phyloP scores from a whole-genome alignment of 1,140 invertebrate species.

The Bombus consobrinus region DNA sequence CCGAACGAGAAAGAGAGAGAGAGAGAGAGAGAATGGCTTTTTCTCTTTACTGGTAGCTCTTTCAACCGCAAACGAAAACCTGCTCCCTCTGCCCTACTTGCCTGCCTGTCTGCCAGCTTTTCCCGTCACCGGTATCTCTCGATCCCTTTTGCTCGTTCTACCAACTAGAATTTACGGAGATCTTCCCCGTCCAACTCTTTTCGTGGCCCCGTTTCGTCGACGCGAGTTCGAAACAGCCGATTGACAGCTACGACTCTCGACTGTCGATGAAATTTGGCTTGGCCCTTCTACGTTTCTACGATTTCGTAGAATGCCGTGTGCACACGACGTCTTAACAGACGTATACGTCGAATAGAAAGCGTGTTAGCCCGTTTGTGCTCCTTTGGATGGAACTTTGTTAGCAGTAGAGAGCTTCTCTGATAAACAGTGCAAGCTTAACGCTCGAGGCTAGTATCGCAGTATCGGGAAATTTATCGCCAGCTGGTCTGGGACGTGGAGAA shows the following conservation, averaged over 20 bases:
- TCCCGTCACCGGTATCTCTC: not conserved
- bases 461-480: slow-evolving; percentile 22
- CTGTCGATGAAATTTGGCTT: not conserved
- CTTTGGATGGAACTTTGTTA: not conserved
- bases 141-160: not conserved
- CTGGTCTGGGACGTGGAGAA: not conserved
- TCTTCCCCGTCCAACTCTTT: not conserved
- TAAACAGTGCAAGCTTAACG: not conserved
- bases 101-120: slow-evolving; percentile 2
- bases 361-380: not conserved
- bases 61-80: slow-evolving; percentile 51
- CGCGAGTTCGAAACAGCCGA: not conserved
- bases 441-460: not conserved
- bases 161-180: not conserved
- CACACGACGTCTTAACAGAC: not conserved
- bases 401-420: not conserved
- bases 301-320: not conserved
- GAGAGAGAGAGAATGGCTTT: slow-evolving; percentile 25
- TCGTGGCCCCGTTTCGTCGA: not conserved
- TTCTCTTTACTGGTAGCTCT: slow-evolving; percentile 51
- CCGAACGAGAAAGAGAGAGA: not conserved
- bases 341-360: not conserved
- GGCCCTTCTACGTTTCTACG: not conserved
- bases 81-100: slow-evolving; percentile 41
- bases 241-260: not conserved